phyloP scores from a whole-genome alignment of 2,113 vertebrate species.

The Galeopterus variegatus region DNA sequence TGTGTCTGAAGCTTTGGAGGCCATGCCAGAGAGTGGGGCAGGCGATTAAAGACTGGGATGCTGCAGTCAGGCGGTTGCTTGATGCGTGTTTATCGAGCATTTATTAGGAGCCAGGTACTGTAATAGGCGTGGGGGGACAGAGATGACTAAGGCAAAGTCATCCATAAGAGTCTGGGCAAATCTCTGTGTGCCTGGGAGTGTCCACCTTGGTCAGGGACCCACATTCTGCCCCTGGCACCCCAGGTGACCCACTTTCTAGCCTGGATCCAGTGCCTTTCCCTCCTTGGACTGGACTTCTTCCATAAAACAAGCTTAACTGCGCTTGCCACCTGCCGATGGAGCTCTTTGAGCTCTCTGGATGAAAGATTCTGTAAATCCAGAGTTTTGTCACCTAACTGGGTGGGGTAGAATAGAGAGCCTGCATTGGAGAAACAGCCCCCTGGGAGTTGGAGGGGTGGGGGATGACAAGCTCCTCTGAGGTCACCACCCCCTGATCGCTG shows the following conservation, averaged over 20 bases:
- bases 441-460: neutral
- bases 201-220: no score
- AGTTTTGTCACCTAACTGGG: neutral
- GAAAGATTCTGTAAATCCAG: neutral
- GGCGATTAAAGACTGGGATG: neutral
- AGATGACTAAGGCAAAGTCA: neutral
- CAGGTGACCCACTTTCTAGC: neutral
- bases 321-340: neutral
- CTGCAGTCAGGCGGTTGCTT: neutral
- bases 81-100: neutral
- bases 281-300: neutral
- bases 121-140: neutral
- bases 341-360: constrained; percentile 10
- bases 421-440: neutral
- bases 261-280: neutral
- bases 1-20: no score
- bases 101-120: neutral
- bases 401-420: neutral
- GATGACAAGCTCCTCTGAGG: neutral
- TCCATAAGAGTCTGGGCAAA: neutral
- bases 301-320: constrained; percentile 48
- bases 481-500: neutral
- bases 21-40: no score
- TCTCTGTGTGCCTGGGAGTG: neutral
- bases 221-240: neutral